These are phyloP conservation scores for Xenotilapia longispinis DNA, from an alignment of 2,113 vertebrate species.

Conservation along the genomic window DNA sequence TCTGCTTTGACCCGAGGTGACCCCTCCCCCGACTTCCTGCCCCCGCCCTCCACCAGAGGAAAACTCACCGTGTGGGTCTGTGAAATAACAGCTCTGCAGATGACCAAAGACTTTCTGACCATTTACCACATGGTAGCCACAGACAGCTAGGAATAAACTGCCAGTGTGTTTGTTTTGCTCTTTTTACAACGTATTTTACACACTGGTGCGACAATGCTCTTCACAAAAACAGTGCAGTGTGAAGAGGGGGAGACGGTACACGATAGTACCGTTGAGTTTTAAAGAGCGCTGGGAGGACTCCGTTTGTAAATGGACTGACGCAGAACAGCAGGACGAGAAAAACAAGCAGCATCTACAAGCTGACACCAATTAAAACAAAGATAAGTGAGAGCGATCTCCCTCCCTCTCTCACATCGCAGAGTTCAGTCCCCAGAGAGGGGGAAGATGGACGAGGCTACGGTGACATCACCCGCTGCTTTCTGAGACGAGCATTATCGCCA, in stretches of 20 bases:
- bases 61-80: neutral
- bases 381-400: neutral
- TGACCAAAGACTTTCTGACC: neutral
- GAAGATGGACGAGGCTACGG: neutral
- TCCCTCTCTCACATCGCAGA: rapidly evolving
- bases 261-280: neutral
- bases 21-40: neutral
- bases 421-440: neutral
- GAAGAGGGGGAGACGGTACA: neutral
- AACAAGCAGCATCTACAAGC: neutral
- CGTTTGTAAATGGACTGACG: neutral
- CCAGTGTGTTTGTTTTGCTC: neutral
- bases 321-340: neutral
- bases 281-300: neutral
- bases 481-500: neutral
- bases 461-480: neutral
- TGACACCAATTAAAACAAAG: neutral
- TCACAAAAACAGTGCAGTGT: neutral
- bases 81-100: neutral
- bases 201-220: neutral
- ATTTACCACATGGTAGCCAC: slow-evolving; percentile 12
- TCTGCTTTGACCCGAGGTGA: neutral
- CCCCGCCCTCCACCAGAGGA: neutral
- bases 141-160: neutral
- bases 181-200: neutral